Evolutionary conservation across 2,113 vertebrate species (phyloP), one percentile per base, ranked within the genome.

Genomic region (Labrus mixtus): DNA sequence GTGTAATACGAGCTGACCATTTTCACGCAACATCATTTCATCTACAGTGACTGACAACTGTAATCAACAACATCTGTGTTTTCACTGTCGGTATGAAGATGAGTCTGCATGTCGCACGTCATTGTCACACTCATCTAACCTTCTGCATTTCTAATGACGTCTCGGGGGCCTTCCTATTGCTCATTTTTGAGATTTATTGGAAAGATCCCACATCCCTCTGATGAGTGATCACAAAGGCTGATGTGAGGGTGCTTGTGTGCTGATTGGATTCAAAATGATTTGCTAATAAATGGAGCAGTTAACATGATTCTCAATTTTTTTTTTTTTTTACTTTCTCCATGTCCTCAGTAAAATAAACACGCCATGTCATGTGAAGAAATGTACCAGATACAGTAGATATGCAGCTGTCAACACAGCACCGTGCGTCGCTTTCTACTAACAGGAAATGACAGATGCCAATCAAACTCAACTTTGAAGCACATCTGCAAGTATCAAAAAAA

Each of bases 221-320:
- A 53, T 2, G 36, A 68, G 48, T 73, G 36, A 64, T 69, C 64
- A 53, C 12, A 13, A 17, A 20, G 51, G 8, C 11, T 16, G 46
- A 71, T 25, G 25, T 43, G 39, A 68, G 36, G 55, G n/a, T 53
- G 53, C 22, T 29, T 23, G 16, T 57, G 55, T 17, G 23, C 22
- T 43, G 70, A 77, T 68, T 81, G 78, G 69, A 74, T 81, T 51
- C 55, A n/a, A 36, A 58, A 23, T 45, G 0, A 20, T 56, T 65
- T 70, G 33, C 62, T 1, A 39, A 33, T 39, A 33, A 29, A 41
- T 41, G 50, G n/a, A n/a, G n/a, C n/a, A n/a, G n/a, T n/a, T n/a
- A n/a, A n/a, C 63, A 6, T 8, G 36, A 46, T 19, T 37, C 20
- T 56, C 67, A 3, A 45, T 25, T 4, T 23, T 25, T 48, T 63